phyloP scores from a whole-genome alignment of 1,140 invertebrate genomes.

The Venustaconcha ellipsiformis region DNA sequence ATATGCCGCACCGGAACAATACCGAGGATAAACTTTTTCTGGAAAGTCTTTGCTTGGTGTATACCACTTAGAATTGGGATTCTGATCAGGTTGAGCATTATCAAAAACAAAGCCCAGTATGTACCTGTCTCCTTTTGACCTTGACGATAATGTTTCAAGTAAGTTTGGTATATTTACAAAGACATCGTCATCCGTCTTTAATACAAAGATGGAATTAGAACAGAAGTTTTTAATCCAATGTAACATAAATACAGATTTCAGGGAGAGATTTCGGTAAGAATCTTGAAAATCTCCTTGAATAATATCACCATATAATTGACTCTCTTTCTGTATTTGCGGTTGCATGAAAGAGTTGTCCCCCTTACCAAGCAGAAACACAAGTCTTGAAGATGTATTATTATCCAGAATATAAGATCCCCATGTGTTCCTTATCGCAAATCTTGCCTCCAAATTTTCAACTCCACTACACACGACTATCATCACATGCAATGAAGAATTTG shows the following conservation, averaged over 20 bases:
- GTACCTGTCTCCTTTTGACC: slow-evolving; percentile 21
- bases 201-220: slow-evolving; percentile 70
- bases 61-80: slow-evolving; percentile 68
- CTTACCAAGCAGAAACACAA: no score
- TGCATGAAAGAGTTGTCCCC: no score
- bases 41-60: slow-evolving; percentile 60
- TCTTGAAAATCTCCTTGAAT: no score
- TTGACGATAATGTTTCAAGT: slow-evolving; percentile 18
- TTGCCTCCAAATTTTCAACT: no score
- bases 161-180: slow-evolving; percentile 51
- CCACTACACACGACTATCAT: no score
- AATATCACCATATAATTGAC: no score
- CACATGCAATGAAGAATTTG: no score
- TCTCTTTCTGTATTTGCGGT: no score
- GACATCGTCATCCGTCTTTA: slow-evolving; percentile 71
- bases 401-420: no score
- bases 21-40: slow-evolving; percentile 58
- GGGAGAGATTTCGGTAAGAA: no score
- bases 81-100: slow-evolving; percentile 45
- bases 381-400: no score
- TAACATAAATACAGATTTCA: slow-evolving; percentile 82
- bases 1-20: slow-evolving; percentile 67
- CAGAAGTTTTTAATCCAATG: slow-evolving; percentile 75
- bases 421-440: no score
- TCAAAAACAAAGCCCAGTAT: slow-evolving; percentile 39